A percentile compares a stretch with the other conserved stretches of the same genome.
Conservation (phyloP, 2,113 vertebrate genomes). For the Mixornis gularis region DNA sequence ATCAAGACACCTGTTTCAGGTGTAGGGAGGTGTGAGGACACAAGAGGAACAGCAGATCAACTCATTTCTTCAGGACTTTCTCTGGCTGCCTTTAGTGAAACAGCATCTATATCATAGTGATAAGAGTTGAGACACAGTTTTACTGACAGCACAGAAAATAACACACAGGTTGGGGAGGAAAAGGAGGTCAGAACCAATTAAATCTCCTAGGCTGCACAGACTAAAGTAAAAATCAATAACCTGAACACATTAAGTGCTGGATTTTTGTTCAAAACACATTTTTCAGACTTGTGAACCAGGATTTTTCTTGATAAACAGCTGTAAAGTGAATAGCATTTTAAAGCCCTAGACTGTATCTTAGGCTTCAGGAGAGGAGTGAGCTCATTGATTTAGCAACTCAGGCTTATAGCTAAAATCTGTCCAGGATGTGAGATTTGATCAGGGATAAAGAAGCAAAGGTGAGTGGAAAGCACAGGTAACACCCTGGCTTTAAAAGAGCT, state of each 20-base stretch:
- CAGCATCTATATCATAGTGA: background rate
- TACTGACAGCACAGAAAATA: background rate
- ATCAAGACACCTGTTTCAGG: background rate
- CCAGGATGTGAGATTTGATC: background rate
- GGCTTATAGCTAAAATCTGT: background rate
- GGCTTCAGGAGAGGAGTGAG: background rate
- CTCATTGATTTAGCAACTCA: background rate
- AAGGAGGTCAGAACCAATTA: background rate
- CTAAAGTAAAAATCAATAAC: background rate
- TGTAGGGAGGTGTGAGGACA: background rate
- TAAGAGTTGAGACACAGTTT: background rate
- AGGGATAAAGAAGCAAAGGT: background rate
- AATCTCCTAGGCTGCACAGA: background rate
- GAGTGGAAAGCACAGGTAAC: background rate
- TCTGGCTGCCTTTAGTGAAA: background rate
- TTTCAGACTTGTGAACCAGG: background rate
- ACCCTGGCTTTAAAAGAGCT: background rate
- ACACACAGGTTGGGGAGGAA: background rate
- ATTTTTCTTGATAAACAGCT: background rate
- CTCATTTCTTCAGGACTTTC: background rate
- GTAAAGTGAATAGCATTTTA: background rate
- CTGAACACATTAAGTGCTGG: background rate
- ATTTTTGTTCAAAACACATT: background rate
- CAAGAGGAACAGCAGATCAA: rapidly evolving
- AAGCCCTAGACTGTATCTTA: background rate